These are phyloP conservation scores for Cyphomyrus discorhynchus DNA, from an alignment of 2,113 vertebrate species.

Conservation along the genomic window DNA sequence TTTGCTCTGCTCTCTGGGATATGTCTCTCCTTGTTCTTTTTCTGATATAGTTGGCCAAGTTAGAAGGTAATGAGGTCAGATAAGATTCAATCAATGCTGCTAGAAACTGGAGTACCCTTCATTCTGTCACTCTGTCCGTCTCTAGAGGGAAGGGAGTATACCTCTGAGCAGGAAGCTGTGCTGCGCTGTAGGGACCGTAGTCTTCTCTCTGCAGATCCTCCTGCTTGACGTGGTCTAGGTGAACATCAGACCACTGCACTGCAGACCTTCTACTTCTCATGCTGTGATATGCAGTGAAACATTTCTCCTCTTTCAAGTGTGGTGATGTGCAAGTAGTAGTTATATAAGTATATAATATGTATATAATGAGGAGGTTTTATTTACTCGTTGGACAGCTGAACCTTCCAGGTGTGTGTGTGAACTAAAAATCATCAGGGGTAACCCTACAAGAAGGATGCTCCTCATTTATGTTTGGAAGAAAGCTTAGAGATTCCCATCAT, in stretches of 20 bases:
- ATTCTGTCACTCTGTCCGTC: background rate
- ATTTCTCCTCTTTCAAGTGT: background rate
- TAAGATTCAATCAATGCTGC: background rate
- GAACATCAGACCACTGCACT: constrained; percentile 15
- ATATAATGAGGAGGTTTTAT: background rate
- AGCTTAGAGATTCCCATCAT: background rate
- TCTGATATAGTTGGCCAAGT: background rate
- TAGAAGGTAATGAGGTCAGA: background rate
- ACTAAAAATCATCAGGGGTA: background rate
- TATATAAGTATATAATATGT: background rate
- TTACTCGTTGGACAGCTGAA: background rate
- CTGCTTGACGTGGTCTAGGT: constrained; percentile 64
- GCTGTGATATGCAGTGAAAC: background rate
- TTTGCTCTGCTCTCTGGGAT: background rate
- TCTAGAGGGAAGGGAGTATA: constrained; percentile 37
- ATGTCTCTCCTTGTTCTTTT: background rate
- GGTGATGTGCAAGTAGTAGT: background rate
- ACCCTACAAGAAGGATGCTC: background rate
- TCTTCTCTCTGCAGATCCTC: constrained; percentile 64
- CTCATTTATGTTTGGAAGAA: background rate
- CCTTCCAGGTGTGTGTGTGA: background rate
- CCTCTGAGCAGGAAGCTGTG: constrained; percentile 53
- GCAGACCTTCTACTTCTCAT: background rate
- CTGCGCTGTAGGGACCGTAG: constrained; percentile 54
- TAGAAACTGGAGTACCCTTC: background rate